Conservation (phyloP, 2,113 vertebrate genomes). For the Mus musculus region GRCm39 chr1:186992001-186992500, state of each 20-base stretch:
- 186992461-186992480: not conserved
- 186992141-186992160: not conserved
- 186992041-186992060: not conserved
- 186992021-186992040: not conserved
- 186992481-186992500: not conserved
- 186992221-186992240: not conserved
- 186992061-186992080: not conserved
- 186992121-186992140: constrained; percentile 4
- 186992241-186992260: not conserved
- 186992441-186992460: not conserved
- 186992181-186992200: constrained; percentile 16
- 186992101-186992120: constrained; percentile 35
- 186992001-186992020: constrained; percentile 29
- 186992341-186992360: not conserved
- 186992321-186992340: not conserved
- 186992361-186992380: not conserved
- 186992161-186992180: constrained; percentile 52
- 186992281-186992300: not conserved
- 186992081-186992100: not conserved
- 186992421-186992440: not conserved
- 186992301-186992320: not conserved
- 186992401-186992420: not conserved
- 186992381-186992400: not conserved
- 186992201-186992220: constrained; percentile 1
- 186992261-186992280: not conserved